A percentile compares a stretch with the other conserved stretches of the same genome.
Conservation (phyloP, 2,797 vertebrate species). For the Ibycter americanus region DNA sequence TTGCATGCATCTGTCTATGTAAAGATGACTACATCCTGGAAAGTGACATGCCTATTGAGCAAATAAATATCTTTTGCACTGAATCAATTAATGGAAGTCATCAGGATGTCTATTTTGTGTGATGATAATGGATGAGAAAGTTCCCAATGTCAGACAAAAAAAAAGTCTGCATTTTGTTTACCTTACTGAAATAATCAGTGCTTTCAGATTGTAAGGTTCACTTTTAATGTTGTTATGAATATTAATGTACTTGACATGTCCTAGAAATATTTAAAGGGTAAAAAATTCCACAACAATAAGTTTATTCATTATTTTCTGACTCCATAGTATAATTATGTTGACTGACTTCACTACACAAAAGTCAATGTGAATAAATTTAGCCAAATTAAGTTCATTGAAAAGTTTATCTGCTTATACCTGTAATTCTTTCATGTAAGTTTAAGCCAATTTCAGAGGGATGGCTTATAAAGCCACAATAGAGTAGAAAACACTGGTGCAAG, state of each 20-base stretch:
- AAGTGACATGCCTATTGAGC: background rate
- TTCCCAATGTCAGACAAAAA: background rate
- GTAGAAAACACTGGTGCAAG: background rate
- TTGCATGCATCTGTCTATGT: fast-evolving
- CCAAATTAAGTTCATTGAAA: background rate
- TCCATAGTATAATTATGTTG: background rate
- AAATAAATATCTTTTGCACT: background rate
- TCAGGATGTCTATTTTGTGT: background rate
- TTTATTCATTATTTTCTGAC: background rate
- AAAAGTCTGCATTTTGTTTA: background rate
- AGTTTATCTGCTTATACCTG: background rate
- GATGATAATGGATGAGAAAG: background rate
- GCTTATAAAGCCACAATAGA: background rate
- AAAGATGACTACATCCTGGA: background rate
- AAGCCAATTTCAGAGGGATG: background rate
- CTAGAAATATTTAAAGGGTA: background rate
- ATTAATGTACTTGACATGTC: background rate
- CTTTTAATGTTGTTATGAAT: background rate
- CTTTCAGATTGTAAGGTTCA: background rate
- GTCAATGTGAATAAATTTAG: background rate
- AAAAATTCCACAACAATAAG: background rate
- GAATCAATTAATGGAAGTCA: background rate
- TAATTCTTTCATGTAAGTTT: background rate
- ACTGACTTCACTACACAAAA: background rate
- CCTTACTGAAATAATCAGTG: background rate